Evolutionary conservation across 1,140 invertebrate genomes (phyloP), one percentile per base, ranked within the genome.

Genomic region (Epicauta chinensis): DNA sequence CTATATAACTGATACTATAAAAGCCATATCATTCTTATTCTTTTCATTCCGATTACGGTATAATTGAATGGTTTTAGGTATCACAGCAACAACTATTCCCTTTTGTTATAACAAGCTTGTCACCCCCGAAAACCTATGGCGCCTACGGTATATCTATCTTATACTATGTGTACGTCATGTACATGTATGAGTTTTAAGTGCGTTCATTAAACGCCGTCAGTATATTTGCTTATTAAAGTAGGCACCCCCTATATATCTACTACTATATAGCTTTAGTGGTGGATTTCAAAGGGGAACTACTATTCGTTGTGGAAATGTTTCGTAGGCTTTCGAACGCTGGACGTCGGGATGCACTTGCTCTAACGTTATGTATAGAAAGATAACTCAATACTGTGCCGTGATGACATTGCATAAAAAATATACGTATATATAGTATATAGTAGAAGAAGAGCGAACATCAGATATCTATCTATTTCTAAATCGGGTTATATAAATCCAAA

Each of bases 161-260:
- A 23, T 7, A 23, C 7, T 42, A 39, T 45, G 41, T 53, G 41
- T 37, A 48, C 29, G 45, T 40, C 53, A 23, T 23, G 23, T 7
- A 23, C 23, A 23, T 23, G 23, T 23, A 23, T 23, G 23, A 23
- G 23, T 7, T 7, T 23, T 60, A 63, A 66, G 64, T 66, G 64
- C 64, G 58, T 66, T 64, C 62, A 66, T 66, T 66, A 66, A 66
- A 66, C 64, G 64, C 62, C 62, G 51, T 59, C 50, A 58, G 64
- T 66, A 56, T 66, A 64, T 66, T 62, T 63, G 64, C 64, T 66
- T 66, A 64, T 66, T 60, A 63, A 60, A 62, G 50, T 45, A 47
- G 51, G 51, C 54, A 50, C 58, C 62, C 55, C 45, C 38, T 7
- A 43, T 15, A 40, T 52, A 52, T 41, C n/a, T n/a, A n/a, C n/a